Conservation (phyloP, 2,113 vertebrate species). For the Gavialis gangeticus region DNA sequence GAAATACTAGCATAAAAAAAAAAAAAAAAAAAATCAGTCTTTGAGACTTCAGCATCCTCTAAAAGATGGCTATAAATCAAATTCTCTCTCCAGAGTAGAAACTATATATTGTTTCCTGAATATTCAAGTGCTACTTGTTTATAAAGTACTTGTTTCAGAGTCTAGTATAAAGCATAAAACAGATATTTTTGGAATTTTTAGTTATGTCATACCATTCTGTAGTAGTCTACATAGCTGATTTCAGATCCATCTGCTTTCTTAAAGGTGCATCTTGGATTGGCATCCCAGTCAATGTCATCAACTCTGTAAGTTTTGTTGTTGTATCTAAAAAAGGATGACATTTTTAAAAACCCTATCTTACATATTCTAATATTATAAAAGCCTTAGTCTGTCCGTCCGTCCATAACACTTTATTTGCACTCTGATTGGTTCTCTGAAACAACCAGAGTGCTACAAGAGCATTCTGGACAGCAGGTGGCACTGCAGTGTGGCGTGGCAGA, state of each 20-base stretch:
- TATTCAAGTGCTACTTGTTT: no score
- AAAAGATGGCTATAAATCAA: neutral
- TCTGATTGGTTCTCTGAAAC: no score
- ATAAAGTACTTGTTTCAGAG: neutral
- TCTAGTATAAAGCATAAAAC: neutral
- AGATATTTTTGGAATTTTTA: neutral
- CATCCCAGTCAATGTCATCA: conserved; percentile 95
- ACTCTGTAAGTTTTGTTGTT: conserved; percentile 96
- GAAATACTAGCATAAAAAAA: neutral
- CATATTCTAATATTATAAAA: neutral
- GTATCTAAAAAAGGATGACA: conserved; percentile 81
- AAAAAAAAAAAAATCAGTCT: no score
- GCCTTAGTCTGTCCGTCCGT: no score
- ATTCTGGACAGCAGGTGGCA: no score
- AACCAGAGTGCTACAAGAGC: no score
- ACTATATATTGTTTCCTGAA: neutral
- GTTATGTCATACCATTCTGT: conserved; percentile 81
- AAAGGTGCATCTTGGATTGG: conserved; percentile 89
- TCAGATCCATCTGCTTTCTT: conserved; percentile 86
- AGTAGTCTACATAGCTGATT: conserved; percentile 89
- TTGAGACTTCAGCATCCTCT: no score
- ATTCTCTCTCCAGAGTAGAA: no score
- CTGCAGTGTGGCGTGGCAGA: no score
- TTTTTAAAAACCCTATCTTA: neutral
- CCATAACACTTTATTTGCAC: no score